Base-by-base conservation (phyloP, 2,113 vertebrate species). In the Paradisaea rubra region DNA sequence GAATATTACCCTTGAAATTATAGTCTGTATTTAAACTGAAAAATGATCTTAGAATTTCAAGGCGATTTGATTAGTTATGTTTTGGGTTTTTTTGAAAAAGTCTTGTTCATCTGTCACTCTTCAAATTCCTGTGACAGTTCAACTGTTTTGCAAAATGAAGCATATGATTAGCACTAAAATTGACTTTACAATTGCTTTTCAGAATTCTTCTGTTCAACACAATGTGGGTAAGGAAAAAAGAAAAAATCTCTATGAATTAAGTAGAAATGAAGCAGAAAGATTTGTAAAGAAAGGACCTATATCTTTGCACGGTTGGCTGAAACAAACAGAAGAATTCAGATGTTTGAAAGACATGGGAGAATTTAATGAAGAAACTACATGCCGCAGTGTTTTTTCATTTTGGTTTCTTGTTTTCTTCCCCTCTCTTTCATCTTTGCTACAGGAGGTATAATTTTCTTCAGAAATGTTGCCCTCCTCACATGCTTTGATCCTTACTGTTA, bases 361-460 rank as follows among this genome's bases (percentile, higher is more conserved):
- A 60, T 54, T 78, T 70, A 41, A 54, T 33, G 25, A 71, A 64
- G 20, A 81, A 93, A 27, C 39, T 47, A 27, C 1, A 5, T 37
- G 33, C 16, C 5, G 21, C 7, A 4, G 10, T 19, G 9, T 0
- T 15, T 74, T 49, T 39, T 11, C 1, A 0, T 7, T 33, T 69
- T 25, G 28, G 8, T n/a, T 42, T 47, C 20, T 9, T n/a, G 20
- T 39, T 71, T 79, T 86, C 33, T 35, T 71, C 4, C 11, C 1
- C 1, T 24, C 5, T 47, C 81, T 87, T 56, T 78, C 22, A 54
- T 81, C 28, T 61, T 86, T 50, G 11, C 22, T 63, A 27, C 22
- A 78, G 28, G 3, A 70, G 10, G 10, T 50, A 45, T 49, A 20
- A 56, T 71, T 76, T 86, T 66, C 39, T 57, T 66, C 33, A 50